Evolutionary conservation across 2,888 invertebrate species (phyloP).

Genomic region (Ptychoptera albimana): DNA sequence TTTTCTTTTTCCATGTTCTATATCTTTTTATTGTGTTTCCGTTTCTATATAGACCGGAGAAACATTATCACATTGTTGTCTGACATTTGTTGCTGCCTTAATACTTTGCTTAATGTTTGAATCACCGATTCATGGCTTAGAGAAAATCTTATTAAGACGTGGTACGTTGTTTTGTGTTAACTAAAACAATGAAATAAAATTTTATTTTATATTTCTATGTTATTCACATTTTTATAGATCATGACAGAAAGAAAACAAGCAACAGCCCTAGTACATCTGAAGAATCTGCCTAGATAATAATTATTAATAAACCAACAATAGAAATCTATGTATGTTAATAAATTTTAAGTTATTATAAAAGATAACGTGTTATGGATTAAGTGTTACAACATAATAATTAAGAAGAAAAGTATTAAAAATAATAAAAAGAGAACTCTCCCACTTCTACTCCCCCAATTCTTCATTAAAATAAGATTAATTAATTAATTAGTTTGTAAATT

Average conservation of each 20-base stretch:
- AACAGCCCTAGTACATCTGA: slow-evolving; percentile 9
- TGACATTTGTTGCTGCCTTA: slow-evolving; percentile 45
- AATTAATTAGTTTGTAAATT: no score
- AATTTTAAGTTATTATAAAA: no score
- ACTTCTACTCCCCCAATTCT: no score
- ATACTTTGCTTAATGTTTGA: slow-evolving; percentile 50
- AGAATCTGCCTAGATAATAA: slow-evolving; percentile 8
- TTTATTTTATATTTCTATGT: neutral
- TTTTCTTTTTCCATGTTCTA: slow-evolving; percentile 5
- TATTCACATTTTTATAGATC: neutral
- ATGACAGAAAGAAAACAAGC: slow-evolving; percentile 3
- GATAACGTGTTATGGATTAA: no score
- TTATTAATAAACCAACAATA: no score
- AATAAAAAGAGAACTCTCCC: no score
- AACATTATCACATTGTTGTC: slow-evolving; percentile 38
- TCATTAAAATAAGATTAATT: no score
- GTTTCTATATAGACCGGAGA: slow-evolving; percentile 37
- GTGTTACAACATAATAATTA: no score
- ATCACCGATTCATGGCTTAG: slow-evolving; percentile 53
- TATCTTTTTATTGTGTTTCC: neutral
- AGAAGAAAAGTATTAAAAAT: no score
- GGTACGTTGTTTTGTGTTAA: slow-evolving; percentile 15
- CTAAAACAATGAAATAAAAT: slow-evolving; percentile 12
- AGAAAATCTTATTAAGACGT: slow-evolving; percentile 43
- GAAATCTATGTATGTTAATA: no score